Evolutionary conservation across 2,888 invertebrate genomes (phyloP), one percentile per base, ranked within the genome.

Genomic region (Drosophila algonquin): DNA sequence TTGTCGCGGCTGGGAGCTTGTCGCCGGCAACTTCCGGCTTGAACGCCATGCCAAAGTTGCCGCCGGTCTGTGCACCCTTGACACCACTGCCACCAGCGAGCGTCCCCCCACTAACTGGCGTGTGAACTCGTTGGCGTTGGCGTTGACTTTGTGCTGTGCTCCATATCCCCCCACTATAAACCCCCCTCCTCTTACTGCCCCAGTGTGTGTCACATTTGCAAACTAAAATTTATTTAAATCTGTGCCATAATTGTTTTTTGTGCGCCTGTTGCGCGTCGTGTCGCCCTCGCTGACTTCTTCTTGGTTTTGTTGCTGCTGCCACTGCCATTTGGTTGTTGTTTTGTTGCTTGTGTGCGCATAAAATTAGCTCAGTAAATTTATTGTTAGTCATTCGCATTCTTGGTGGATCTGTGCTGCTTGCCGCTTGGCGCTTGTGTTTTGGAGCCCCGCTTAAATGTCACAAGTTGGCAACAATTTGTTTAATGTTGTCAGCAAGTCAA

Each of bases 181-280:
- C 5, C n/a, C 35, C 21, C 21, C 21, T 18, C 18, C 21, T 6
- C 21, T 4, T 58, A 14, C 24, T 24, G 35, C 16, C 10, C 16
- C 8, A 16, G n/a, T 50, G 32, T n/a, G 61, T 50, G 44, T n/a
- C 61, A 18, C 65, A 45, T 60, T 32, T 47, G 53, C 72, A 51
- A 79, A 73, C 79, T 76, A 59, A 68, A 83, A 86, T 83, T 83
- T 86, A 83, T 83, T 86, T 80, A 86, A 83, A 83, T 83, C 83
- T 77, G 63, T 70, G 77, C 83, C 80, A 83, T 83, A 83, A 83
- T 83, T 86, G 83, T 83, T 83, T 74, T 77, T 74, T 77, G 74
- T 75, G 47, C 57, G 84, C 87, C 76, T 87, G 76, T 80, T 84
- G 80, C 80, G 58, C 63, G 65, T 48, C 80, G 56, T 60, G 68